phyloP scores from a whole-genome alignment of 2,888 invertebrate genomes.

The Empis stercorea region DNA sequence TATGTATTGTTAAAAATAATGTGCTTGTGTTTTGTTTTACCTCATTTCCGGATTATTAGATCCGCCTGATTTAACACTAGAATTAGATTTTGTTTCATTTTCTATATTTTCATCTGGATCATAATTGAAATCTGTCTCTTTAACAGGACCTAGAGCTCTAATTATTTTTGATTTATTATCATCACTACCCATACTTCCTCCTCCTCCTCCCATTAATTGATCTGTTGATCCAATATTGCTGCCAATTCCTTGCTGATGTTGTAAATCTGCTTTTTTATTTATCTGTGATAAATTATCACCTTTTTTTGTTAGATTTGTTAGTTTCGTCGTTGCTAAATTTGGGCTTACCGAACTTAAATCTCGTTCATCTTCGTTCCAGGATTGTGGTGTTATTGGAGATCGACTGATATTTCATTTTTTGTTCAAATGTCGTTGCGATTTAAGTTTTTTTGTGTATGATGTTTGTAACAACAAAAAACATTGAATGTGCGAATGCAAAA shows the following conservation, averaged over 20 bases:
- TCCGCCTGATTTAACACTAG: constrained; percentile 65
- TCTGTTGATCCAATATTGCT: constrained; percentile 11
- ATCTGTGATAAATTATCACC: not conserved
- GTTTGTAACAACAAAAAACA: not conserved
- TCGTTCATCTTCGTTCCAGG: constrained; percentile 36
- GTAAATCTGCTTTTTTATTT: constrained; percentile 26
- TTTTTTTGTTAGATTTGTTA: not conserved
- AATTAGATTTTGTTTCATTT: constrained; percentile 81
- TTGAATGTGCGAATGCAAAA: not conserved
- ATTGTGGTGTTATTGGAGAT: constrained; percentile 33
- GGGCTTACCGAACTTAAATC: constrained; percentile 29
- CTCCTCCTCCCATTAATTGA: constrained; percentile 13
- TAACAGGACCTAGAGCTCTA: constrained; percentile 21
- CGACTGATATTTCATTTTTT: constrained; percentile 25
- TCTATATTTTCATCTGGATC: constrained; percentile 87
- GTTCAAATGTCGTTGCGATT: not conserved
- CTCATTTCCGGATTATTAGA: constrained; percentile 67
- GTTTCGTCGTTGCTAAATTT: too few relatives aligned
- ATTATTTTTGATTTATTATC: not conserved
- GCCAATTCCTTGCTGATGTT: constrained; percentile 10
- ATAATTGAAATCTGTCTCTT: constrained; percentile 64
- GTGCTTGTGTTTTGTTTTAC: constrained; percentile 32
- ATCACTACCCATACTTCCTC: not conserved
- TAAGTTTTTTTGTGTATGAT: not conserved
- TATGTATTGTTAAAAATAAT: too few relatives aligned